Evolutionary conservation across 2,113 vertebrate genomes (phyloP).

Genomic region (Limanda limanda): DNA sequence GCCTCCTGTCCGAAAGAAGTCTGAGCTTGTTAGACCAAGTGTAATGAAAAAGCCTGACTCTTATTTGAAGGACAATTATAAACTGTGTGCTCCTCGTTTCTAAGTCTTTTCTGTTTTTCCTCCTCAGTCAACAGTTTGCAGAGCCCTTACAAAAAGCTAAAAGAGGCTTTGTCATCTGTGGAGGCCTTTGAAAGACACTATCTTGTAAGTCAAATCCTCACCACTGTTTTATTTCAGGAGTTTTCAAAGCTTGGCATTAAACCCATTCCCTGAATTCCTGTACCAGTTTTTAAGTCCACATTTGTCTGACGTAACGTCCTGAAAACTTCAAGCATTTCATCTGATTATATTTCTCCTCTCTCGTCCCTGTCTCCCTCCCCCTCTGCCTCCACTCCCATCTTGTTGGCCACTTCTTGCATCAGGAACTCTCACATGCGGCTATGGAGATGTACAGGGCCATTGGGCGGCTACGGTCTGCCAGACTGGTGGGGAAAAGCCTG

Average conservation of each 20-base stretch:
- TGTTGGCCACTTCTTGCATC: conserved; percentile 36
- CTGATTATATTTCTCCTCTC: conserved; percentile 28
- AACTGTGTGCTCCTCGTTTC: not conserved
- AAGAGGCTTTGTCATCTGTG: conserved; percentile 96
- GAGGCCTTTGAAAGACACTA: conserved; percentile 98
- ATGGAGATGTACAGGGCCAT: conserved; percentile 96
- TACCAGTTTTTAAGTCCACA: not conserved
- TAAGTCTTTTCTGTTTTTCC: conserved; percentile 3
- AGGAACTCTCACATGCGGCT: conserved; percentile 95
- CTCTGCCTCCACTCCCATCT: not conserved
- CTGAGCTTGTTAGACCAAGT: not conserved
- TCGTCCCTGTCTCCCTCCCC: not conserved
- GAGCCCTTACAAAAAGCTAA: conserved; percentile 98
- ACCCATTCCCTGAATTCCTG: conserved; percentile 10
- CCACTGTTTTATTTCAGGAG: conserved; percentile 7
- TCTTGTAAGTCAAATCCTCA: conserved; percentile 85
- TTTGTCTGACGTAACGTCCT: conserved; percentile 22
- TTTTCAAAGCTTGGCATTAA: conserved; percentile 4
- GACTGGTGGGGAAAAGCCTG: conserved; percentile 94
- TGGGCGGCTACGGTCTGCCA: conserved; percentile 90
- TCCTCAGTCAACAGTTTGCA: conserved; percentile 91
- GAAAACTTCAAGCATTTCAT: conserved; percentile 5
- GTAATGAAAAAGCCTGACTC: not conserved
- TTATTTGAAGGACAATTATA: not conserved
- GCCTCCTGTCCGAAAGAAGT: not conserved